Evolutionary conservation across 2,113 vertebrate genomes (phyloP), one percentile per base, ranked within the genome.

Genomic region (Ranitomeya variabilis): DNA sequence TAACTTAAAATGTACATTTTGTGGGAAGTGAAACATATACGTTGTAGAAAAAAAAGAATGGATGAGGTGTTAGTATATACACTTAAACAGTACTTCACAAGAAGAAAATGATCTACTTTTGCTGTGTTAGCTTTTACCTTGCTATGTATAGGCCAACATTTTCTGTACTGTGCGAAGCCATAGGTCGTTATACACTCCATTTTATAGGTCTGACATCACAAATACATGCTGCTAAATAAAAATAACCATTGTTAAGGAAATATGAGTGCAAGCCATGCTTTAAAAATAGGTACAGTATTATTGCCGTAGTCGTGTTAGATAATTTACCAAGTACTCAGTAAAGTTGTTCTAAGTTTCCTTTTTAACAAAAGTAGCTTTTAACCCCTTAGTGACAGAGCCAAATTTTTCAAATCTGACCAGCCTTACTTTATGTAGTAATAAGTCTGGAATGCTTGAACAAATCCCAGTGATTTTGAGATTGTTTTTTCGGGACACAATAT

Each of bases 31-130:
- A 87, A 87, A 87, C 77, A 80, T 87, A 87, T 79, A 87, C n/a
- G 86, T 87, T 87, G 11, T 26, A 85, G 57, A 82, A 82, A 83
- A 83, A 45, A 71, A 87, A 86, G 85, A 87, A 87, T 87, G 77
- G 86, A 87, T 87, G 86, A 87, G 78, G 86, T 87, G 86, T 87
- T 87, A 87, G 78, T 87, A 87, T 87, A 80, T 87, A 87, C 77
- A 87, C 26, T 87, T 81, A 31, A 80, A 80, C 71, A 62, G 76
- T 79, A 79, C 85, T 87, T 80, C 78, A 87, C 51, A 87, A 71
- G 37, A 60, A 80, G 78, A 87, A 87, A 80, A 67, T 64, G 71
- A 80, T 87, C 86, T 87, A 62, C 77, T 52, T 87, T 87, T 87
- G 62, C 86, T 79, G 62, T 67, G 23, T 62, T 69, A 80, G 71